Conservation (phyloP, 1,140 invertebrate species). For the Aphidius ervi region DNA sequence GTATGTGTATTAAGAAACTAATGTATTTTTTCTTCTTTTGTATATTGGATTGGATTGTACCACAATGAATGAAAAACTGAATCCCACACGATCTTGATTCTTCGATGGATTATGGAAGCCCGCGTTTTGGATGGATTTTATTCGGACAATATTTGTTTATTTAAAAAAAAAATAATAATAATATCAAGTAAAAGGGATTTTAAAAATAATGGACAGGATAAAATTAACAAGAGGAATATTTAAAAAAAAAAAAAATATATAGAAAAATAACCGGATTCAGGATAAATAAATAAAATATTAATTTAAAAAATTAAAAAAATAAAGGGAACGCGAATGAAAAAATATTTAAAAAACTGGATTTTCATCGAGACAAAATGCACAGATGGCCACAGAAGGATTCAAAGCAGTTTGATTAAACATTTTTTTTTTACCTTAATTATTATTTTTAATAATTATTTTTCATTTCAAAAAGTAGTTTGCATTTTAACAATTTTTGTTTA, state of each 20-base stretch:
- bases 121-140: conserved; percentile 48
- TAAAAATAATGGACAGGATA: conserved; percentile 34
- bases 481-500: not conserved
- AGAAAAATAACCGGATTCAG: conserved; percentile 25
- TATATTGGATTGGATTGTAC: conserved; percentile 56
- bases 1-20: conserved; percentile 44
- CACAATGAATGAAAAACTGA: conserved; percentile 56
- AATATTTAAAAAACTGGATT: conserved; percentile 36
- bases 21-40: conserved; percentile 57
- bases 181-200: conserved; percentile 29
- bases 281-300: conserved; percentile 29
- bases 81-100: conserved; percentile 53
- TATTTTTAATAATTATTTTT: not conserved
- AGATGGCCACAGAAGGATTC: conserved; percentile 29
- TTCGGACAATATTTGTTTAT: conserved; percentile 27
- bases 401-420: conserved; percentile 30
- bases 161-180: conserved; percentile 16
- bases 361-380: conserved; percentile 40
- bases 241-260: conserved; percentile 27
- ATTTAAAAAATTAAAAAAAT: conserved; percentile 14
- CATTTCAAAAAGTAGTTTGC: not conserved
- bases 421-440: conserved; percentile 10
- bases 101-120: conserved; percentile 49
- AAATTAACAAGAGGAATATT: conserved; percentile 38
- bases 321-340: conserved; percentile 33